phyloP scores from a whole-genome alignment of 2,797 vertebrate genomes.

The Gouania willdenowi region DNA sequence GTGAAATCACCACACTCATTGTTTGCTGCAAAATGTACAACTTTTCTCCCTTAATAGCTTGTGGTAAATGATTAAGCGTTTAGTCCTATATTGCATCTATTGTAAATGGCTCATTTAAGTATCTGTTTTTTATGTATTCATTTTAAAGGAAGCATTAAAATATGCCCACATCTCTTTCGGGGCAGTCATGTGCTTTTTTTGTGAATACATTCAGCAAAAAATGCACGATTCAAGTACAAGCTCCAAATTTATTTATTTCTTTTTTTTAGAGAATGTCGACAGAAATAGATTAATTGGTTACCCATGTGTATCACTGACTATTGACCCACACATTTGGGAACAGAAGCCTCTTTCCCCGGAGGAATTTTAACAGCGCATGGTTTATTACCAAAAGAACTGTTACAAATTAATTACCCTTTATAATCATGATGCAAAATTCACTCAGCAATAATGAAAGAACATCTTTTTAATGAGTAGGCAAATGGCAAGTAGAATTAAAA shows the following conservation, averaged over 20 bases:
- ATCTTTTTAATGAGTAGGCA: too few relatives aligned
- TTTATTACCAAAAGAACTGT: neutral
- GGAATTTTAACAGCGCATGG: constrained; percentile 15
- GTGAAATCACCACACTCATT: constrained; percentile 4
- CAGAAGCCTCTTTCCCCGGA: constrained; percentile 21
- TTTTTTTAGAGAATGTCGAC: constrained; percentile 36
- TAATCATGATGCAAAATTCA: too few relatives aligned
- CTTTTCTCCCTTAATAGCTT: constrained; percentile 9
- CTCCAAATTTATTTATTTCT: too few relatives aligned
- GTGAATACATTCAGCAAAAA: constrained; percentile 19
- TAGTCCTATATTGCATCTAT: constrained; percentile 16
- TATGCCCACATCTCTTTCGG: constrained; percentile 28
- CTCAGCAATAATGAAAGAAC: too few relatives aligned
- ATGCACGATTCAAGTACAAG: constrained; percentile 1
- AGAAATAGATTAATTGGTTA: constrained; percentile 34
- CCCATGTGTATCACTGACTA: constrained; percentile 27
- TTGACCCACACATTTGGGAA: constrained; percentile 40
- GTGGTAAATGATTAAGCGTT: constrained; percentile 8
- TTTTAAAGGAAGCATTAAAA: constrained; percentile 48
- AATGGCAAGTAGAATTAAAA: too few relatives aligned
- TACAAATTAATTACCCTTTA: too few relatives aligned
- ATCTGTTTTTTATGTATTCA: constrained; percentile 19
- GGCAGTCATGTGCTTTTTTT: constrained; percentile 15
- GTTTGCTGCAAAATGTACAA: constrained; percentile 9
- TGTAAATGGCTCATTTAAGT: constrained; percentile 45